Percentiles rank a stretch among this genome's conserved stretches.
Evolutionary conservation across 2,888 invertebrate genomes (phyloP).

Genomic region (Leucophenga montana): DNA sequence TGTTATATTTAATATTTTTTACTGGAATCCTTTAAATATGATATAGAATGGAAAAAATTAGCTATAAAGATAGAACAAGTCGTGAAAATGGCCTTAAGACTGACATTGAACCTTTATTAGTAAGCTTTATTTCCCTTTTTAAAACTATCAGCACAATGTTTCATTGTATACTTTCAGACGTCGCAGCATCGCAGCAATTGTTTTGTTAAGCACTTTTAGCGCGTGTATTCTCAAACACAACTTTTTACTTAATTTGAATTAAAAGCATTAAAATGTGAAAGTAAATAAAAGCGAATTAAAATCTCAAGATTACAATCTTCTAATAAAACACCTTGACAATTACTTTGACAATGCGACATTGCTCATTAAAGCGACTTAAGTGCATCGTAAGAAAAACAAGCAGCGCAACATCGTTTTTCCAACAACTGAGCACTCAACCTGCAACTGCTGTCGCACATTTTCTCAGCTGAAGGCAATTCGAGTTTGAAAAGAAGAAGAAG

Average conservation of each 20-base stretch:
- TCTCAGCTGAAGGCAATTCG: background rate
- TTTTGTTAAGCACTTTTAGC: slow-evolving; percentile 51
- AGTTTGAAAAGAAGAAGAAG: background rate
- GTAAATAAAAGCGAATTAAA: slow-evolving; percentile 10
- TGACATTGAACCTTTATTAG: too few species aligned
- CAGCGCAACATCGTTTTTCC: background rate
- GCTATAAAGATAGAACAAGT: too few species aligned
- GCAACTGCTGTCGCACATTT: slow-evolving; percentile 21
- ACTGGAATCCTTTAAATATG: too few species aligned
- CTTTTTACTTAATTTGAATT: slow-evolving; percentile 22
- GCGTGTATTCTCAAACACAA: slow-evolving; percentile 52
- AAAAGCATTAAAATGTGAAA: background rate
- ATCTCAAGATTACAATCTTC: background rate
- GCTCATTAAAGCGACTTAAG: slow-evolving; percentile 20
- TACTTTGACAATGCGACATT: slow-evolving; percentile 24
- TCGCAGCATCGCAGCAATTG: too few species aligned
- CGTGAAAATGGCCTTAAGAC: too few species aligned
- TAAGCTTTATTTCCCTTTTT: too few species aligned
- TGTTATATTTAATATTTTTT: too few species aligned
- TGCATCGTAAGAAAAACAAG: background rate
- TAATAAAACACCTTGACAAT: slow-evolving; percentile 23
- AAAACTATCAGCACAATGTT: too few species aligned
- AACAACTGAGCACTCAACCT: slow-evolving; percentile 8
- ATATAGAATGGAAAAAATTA: too few species aligned
- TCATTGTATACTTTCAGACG: too few species aligned